A percentile compares a stretch with the other conserved stretches of the same genome.
Conservation (phyloP, 2,797 vertebrate genomes). For the Mormyrops attenuatus region DNA sequence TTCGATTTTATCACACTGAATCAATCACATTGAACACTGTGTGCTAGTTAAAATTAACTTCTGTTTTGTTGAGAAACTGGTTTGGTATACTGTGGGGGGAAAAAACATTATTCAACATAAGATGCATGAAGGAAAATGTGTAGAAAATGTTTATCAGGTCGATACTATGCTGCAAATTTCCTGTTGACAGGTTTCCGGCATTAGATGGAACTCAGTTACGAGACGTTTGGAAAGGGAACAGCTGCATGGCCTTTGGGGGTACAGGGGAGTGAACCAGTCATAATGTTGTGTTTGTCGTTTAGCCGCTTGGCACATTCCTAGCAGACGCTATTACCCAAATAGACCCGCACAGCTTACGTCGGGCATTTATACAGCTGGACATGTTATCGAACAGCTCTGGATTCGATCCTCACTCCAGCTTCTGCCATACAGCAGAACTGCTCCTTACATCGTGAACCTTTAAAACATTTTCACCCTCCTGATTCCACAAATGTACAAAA, state of each 20-base stretch:
- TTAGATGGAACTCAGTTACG: background rate
- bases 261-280: background rate
- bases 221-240: background rate
- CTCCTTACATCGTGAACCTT: background rate
- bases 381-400: background rate
- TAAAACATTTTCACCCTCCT: background rate
- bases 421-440: background rate
- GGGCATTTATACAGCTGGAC: conserved; percentile 3
- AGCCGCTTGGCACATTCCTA: conserved; percentile 2
- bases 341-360: background rate
- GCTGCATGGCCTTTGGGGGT: background rate
- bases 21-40: background rate
- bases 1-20: background rate
- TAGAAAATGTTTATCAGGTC: background rate
- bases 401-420: background rate
- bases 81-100: background rate
- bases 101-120: background rate
- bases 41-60: background rate
- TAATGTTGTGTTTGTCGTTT: background rate
- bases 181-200: background rate
- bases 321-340: background rate
- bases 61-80: background rate
- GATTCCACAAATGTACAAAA: background rate
- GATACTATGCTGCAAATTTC: background rate
- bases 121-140: background rate